Base-by-base conservation (phyloP, 2,888 invertebrate species). In the Tuta absoluta region DNA sequence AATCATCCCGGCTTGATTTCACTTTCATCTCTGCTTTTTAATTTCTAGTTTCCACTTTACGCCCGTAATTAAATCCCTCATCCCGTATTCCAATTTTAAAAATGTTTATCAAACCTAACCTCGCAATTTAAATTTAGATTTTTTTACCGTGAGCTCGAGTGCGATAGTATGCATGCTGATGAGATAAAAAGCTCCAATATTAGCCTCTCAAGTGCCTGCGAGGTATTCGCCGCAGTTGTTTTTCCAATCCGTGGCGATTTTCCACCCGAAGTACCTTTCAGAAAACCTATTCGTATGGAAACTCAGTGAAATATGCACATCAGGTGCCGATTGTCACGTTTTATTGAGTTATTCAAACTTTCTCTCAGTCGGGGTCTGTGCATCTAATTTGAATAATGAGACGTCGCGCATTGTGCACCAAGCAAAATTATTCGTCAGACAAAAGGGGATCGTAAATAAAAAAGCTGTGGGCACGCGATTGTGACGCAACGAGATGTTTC, bases 231-330 rank as follows among this genome's bases (percentile, higher is more conserved):
- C 70, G 77, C 80, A 78, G 72, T 82, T 83, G 81, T 84, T 64
- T 84, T 84, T 80, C 77, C 79, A 81, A 81, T 81, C 76, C 72
- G 74, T 76, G 78, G 76, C 74, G 81, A 83, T 86, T 84, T 78
- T 74, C 78, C 76, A 80, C 74, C 73, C 77, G 78, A 75, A 70
- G 77, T 78, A 72, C 79, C 74, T 77, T n/a, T 72, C 70, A 69
- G 71, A 82, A 79, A 78, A 75, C 73, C 80, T 71, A 86, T 89
- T 89, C 88, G 86, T 85, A 89, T 89, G 84, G 79, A 85, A 88
- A 86, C 82, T 85, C 83, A 80, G 84, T 85, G 85, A 87, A 85
- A 90, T 88, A 86, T 89, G 87, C 84, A 84, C 87, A 86, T 87
- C 86, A 85, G 81, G 80, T 81, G 81, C 78, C 85, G 80, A 87